Evolutionary conservation across 1,140 invertebrate genomes (phyloP).

Genomic region (Chironomus striatipennis): DNA sequence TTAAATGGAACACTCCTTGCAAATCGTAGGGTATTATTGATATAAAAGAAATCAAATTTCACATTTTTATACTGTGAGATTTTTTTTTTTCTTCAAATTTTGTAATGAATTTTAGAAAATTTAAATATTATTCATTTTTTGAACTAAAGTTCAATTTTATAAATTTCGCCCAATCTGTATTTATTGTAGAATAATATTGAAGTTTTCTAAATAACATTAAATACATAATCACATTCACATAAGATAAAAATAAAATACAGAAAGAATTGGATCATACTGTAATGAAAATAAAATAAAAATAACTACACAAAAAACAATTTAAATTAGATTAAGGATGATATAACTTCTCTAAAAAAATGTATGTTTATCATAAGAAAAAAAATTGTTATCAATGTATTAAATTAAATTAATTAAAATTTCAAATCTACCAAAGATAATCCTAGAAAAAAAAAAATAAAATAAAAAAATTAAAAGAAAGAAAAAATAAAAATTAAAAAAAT

Average conservation of each 20-base stretch:
- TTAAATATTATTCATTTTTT: too few relatives aligned
- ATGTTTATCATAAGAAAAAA: neutral
- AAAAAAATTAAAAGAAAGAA: neutral
- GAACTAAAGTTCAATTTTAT: too few relatives aligned
- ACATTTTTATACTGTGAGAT: too few relatives aligned
- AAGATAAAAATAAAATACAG: too few relatives aligned
- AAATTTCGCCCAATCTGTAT: too few relatives aligned
- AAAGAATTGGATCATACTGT: too few relatives aligned
- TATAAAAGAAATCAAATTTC: neutral
- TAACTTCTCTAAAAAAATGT: neutral
- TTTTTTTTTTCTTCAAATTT: too few relatives aligned
- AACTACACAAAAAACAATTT: neutral
- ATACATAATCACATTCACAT: too few relatives aligned
- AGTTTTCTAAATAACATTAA: too few relatives aligned
- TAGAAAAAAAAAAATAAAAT: too few relatives aligned
- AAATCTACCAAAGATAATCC: neutral
- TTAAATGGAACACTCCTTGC: conserved; percentile 1
- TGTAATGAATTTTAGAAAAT: too few relatives aligned
- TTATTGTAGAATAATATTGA: too few relatives aligned
- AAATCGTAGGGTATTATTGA: neutral
- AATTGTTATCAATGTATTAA: conserved; percentile 9
- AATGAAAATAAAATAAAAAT: neutral
- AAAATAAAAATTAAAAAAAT: neutral
- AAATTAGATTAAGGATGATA: neutral
- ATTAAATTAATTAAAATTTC: neutral